phyloP scores from a whole-genome alignment of 2,797 vertebrate genomes.

The Gallinago solitaria region DNA sequence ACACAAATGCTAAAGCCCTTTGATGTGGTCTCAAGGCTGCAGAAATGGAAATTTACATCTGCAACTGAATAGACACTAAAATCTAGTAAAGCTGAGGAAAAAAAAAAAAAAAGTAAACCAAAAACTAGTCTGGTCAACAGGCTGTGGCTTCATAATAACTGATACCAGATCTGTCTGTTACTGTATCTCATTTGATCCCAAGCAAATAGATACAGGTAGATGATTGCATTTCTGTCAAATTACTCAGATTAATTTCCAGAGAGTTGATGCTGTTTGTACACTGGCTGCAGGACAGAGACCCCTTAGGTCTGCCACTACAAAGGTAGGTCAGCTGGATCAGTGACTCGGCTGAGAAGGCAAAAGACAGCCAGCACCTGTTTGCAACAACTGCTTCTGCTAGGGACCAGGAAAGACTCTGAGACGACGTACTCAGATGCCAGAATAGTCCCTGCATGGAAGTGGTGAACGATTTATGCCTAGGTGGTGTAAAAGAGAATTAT shows the following conservation, averaged over 20 bases:
- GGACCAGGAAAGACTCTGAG: neutral
- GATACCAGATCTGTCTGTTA: neutral
- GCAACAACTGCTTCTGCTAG: accelerated
- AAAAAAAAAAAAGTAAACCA: neutral
- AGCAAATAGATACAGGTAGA: neutral
- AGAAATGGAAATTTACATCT: neutral
- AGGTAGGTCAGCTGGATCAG: neutral
- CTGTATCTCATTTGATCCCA: neutral
- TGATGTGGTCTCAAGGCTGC: neutral
- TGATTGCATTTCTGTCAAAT: neutral
- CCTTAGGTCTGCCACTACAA: neutral
- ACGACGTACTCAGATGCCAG: accelerated
- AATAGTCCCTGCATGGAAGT: neutral
- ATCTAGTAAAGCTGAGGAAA: neutral
- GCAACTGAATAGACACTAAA: neutral
- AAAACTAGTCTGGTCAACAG: neutral
- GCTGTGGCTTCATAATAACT: neutral
- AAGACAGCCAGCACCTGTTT: neutral
- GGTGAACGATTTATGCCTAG: accelerated
- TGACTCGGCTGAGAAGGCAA: neutral
- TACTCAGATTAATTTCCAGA: neutral
- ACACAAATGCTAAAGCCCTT: neutral
- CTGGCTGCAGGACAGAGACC: neutral
- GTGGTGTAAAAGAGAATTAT: neutral
- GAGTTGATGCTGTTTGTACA: neutral